Evolutionary conservation across 2,113 vertebrate species (phyloP).

Genomic region (Heteronetta atricapilla): DNA sequence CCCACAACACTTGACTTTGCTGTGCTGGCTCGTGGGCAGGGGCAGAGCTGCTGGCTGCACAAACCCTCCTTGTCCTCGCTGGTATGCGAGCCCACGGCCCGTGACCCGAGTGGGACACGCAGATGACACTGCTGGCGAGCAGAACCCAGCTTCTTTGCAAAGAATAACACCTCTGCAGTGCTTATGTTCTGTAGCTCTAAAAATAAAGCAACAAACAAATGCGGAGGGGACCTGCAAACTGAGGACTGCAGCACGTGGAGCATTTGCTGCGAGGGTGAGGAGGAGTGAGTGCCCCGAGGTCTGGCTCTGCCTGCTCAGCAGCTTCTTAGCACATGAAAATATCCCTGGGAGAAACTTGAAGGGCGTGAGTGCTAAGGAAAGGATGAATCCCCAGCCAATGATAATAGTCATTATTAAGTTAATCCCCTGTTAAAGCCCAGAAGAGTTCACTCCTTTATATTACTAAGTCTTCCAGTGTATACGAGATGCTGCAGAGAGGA

Average conservation of each 20-base stretch:
- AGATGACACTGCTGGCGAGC: neutral
- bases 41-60: neutral
- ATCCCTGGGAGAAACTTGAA: neutral
- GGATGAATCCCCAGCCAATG: neutral
- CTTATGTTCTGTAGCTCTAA: neutral
- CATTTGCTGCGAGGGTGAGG: neutral
- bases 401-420: neutral
- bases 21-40: neutral
- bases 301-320: neutral
- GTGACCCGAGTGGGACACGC: neutral
- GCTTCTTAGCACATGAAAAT: neutral
- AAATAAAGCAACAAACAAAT: neutral
- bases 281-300: neutral
- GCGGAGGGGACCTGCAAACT: neutral
- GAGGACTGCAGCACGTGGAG: rapidly evolving
- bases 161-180: neutral
- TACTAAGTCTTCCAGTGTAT: neutral
- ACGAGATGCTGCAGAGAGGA: neutral
- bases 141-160: neutral
- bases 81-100: neutral
- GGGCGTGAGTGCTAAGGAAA: neutral
- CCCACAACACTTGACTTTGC: neutral
- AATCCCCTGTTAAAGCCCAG: neutral
- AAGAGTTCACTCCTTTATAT: neutral
- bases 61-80: neutral